These are phyloP conservation scores for Xenopus borealis DNA, from an alignment of 2,113 vertebrate genomes.

Conservation along the genomic window DNA sequence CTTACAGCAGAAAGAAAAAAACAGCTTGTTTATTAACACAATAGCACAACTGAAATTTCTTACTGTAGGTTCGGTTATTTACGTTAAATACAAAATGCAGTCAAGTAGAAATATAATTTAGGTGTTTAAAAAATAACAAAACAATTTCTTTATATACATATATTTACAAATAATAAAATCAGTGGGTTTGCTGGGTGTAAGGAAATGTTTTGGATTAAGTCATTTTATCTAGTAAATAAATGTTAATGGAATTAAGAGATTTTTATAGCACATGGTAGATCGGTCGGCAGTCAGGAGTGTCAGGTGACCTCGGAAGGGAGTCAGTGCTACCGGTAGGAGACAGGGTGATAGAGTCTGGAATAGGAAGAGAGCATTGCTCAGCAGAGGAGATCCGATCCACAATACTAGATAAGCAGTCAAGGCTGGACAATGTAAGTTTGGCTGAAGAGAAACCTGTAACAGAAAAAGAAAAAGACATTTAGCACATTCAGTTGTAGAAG, in stretches of 20 bases:
- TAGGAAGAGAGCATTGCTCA: slow-evolving; percentile 59
- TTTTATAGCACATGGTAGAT: slow-evolving; percentile 90
- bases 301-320: slow-evolving; percentile 79
- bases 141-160: slow-evolving; percentile 28
- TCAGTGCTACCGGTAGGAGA: slow-evolving; percentile 72
- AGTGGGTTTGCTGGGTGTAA: slow-evolving; percentile 3
- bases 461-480: slow-evolving; percentile 17
- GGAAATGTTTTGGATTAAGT: slow-evolving; percentile 2
- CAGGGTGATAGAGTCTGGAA: slow-evolving; percentile 62
- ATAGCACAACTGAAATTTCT: not conserved
- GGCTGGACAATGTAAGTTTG: slow-evolving; percentile 76
- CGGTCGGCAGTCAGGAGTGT: slow-evolving; percentile 71
- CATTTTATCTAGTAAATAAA: not conserved
- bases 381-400: slow-evolving; percentile 86
- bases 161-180: not conserved
- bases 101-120: slow-evolving; percentile 42
- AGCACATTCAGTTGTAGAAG: too few species aligned
- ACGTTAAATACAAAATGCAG: slow-evolving; percentile 29
- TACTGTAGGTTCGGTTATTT: not conserved
- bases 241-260: not conserved
- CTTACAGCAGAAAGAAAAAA: too few species aligned
- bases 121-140: slow-evolving; percentile 7
- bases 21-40: not conserved
- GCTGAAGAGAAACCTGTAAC: slow-evolving; percentile 63
- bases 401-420: slow-evolving; percentile 93